Percentiles rank a stretch among this genome's conserved stretches.
These are phyloP conservation scores for Orthosia cruda DNA, from an alignment of 2,888 invertebrate species.

Conservation along the genomic window DNA sequence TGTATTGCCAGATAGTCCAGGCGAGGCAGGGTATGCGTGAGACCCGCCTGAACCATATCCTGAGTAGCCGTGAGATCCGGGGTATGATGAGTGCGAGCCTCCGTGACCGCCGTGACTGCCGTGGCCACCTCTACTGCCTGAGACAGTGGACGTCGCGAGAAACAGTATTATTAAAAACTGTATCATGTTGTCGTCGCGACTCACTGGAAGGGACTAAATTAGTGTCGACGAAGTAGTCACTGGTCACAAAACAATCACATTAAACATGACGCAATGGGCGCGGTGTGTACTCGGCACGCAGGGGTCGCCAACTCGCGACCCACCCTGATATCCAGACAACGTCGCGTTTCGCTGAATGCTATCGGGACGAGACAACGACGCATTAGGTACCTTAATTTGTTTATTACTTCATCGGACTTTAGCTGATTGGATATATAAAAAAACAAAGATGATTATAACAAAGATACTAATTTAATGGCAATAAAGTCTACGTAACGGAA, in stretches of 20 bases:
- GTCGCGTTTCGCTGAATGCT: conserved; percentile 12
- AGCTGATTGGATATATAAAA: neutral
- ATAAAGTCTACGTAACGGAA: no score
- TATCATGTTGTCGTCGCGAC: conserved; percentile 64
- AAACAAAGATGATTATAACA: neutral
- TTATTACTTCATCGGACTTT: neutral
- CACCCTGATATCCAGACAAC: conserved; percentile 32
- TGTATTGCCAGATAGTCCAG: conserved; percentile 73
- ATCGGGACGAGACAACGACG: neutral
- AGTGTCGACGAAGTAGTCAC: conserved; percentile 26
- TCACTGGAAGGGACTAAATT: conserved; percentile 48
- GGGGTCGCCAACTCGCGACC: conserved; percentile 45
- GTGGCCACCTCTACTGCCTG: conserved; percentile 32
- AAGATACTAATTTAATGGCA: no score
- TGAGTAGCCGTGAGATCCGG: conserved; percentile 63
- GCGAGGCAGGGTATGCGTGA: conserved; percentile 69
- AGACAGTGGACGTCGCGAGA: conserved; percentile 27
- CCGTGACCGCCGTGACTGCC: conserved; percentile 36
- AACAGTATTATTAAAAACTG: conserved; percentile 29
- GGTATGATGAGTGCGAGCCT: conserved; percentile 62
- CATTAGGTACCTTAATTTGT: conserved; percentile 8
- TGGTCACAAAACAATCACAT: conserved; percentile 60
- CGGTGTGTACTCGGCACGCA: conserved; percentile 55
- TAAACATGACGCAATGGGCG: conserved; percentile 69
- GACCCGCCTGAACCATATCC: conserved; percentile 55